Percentiles rank a stretch among this genome's conserved stretches.
Evolutionary conservation across 2,113 vertebrate species (phyloP).

Genomic region (Cryptomyrus ogoouensis): DNA sequence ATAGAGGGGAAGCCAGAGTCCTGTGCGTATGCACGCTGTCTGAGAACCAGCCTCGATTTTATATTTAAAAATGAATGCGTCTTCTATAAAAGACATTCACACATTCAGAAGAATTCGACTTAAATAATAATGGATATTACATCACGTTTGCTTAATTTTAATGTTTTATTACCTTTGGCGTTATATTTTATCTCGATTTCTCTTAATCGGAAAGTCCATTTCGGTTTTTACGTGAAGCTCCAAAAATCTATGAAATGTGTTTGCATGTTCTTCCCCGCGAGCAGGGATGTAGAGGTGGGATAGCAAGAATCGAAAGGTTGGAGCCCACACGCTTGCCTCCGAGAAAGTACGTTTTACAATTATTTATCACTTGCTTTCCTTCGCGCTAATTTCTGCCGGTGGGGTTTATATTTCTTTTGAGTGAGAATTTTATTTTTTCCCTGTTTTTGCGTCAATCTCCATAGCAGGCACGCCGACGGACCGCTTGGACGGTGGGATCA

Average conservation of each 20-base stretch:
- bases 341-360: conserved; percentile 48
- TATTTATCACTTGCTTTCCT: conserved; percentile 49
- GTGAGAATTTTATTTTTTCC: conserved; percentile 37
- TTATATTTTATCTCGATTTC: conserved; percentile 29
- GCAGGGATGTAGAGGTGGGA: conserved; percentile 81
- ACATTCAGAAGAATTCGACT: conserved; percentile 2
- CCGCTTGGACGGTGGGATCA: conserved; percentile 58
- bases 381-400: conserved; percentile 24
- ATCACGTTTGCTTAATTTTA: not conserved
- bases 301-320: conserved; percentile 62
- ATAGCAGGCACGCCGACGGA: conserved; percentile 52
- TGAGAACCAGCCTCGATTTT: not conserved
- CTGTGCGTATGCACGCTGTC: not conserved
- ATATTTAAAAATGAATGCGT: conserved; percentile 36
- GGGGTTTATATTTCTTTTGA: conserved; percentile 21
- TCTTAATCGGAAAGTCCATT: conserved; percentile 69
- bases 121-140: conserved; percentile 3
- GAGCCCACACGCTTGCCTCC: conserved; percentile 60
- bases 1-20: conserved; percentile 14
- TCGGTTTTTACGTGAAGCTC: conserved; percentile 90
- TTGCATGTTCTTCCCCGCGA: conserved; percentile 71
- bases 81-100: conserved; percentile 29
- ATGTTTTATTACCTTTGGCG: conserved; percentile 9
- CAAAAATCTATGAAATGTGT: conserved; percentile 78
- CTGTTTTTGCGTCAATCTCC: conserved; percentile 40